phyloP scores from a whole-genome alignment of 2,888 invertebrate species.

The Elysia crispata region DNA sequence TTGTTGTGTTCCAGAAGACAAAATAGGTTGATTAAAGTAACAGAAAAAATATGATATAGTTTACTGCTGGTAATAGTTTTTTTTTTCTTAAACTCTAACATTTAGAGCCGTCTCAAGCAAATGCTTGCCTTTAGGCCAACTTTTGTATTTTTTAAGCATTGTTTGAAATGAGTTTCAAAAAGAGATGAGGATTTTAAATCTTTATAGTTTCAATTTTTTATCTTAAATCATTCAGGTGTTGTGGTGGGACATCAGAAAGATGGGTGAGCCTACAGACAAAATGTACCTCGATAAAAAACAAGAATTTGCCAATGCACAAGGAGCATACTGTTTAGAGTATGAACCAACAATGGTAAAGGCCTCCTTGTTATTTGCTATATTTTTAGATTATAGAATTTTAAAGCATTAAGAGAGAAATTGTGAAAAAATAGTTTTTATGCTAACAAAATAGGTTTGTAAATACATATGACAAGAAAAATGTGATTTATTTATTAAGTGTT shows the following conservation, averaged over 20 bases:
- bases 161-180: no score
- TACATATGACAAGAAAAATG: neutral
- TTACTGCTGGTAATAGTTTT: no score
- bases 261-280: conserved; percentile 85
- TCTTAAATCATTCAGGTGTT: conserved; percentile 75
- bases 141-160: no score
- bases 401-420: neutral
- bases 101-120: no score
- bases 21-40: no score
- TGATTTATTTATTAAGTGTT: neutral
- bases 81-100: no score
- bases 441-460: neutral
- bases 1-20: no score
- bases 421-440: neutral
- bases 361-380: neutral
- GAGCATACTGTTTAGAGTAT: conserved; percentile 87
- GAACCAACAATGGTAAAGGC: conserved; percentile 85
- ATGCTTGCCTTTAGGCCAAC: no score
- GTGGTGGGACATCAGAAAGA: conserved; percentile 90
- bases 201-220: no score
- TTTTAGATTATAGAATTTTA: neutral
- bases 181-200: no score
- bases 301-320: conserved; percentile 83
- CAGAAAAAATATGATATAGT: no score
- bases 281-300: conserved; percentile 85